These are phyloP conservation scores for Pangasius macronema DNA, from an alignment of 2,797 vertebrate genomes.

Conservation along the genomic window DNA sequence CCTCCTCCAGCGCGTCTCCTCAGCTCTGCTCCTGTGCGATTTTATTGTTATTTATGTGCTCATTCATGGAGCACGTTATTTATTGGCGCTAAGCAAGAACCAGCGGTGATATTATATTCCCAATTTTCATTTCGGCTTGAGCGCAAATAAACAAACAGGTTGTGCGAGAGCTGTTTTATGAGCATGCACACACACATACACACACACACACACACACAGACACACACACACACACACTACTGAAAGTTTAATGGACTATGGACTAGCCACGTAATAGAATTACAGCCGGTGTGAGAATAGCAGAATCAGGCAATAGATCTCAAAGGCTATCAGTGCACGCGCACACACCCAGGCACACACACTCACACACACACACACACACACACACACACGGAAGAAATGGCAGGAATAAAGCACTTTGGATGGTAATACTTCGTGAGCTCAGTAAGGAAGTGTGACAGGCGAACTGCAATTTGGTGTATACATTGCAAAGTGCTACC, in stretches of 20 bases:
- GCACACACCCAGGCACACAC: neutral
- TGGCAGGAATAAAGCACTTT: neutral
- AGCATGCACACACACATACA: constrained; percentile 3
- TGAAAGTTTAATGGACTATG: constrained; percentile 42
- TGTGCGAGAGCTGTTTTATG: constrained; percentile 18
- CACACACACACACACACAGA: neutral
- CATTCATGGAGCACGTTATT: constrained; percentile 32
- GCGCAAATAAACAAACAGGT: constrained; percentile 39
- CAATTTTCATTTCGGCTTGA: constrained; percentile 38
- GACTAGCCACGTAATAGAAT: constrained; percentile 40
- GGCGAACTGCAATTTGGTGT: neutral
- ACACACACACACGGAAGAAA: constrained; percentile 7
- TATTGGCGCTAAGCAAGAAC: constrained; percentile 33
- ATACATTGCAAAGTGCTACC: neutral
- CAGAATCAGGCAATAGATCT: constrained; percentile 37
- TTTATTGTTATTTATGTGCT: constrained; percentile 32
- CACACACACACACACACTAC: constrained; percentile 19
- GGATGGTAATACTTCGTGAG: neutral
- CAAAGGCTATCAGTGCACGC: neutral
- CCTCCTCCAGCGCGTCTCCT: no score
- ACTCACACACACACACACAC: constrained; percentile 39
- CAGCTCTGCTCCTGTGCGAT: neutral
- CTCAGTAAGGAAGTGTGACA: neutral
- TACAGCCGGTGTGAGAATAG: constrained; percentile 31
- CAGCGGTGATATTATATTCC: constrained; percentile 27